Percentiles rank a stretch among this genome's conserved stretches.
These are phyloP conservation scores for Amazona guildingii DNA, from an alignment of 2,113 vertebrate genomes.

Conservation along the genomic window DNA sequence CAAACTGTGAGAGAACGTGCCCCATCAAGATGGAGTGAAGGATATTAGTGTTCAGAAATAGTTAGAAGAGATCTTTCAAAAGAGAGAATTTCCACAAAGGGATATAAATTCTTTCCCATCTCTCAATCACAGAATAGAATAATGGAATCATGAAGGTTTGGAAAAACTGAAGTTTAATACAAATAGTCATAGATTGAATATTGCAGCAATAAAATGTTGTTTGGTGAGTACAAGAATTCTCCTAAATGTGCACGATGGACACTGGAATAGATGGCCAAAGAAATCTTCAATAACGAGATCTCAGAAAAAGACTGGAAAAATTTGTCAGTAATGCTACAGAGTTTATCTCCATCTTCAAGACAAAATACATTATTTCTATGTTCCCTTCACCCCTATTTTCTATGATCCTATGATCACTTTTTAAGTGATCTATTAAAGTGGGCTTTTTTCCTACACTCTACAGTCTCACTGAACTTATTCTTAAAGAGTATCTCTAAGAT, in stretches of 20 bases:
- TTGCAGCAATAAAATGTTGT: not conserved
- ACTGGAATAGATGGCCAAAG: not conserved
- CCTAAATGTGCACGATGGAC: not conserved
- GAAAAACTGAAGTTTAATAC: not conserved
- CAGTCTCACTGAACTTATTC: not conserved
- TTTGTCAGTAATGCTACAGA: not conserved
- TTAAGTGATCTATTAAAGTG: not conserved
- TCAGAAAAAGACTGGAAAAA: not conserved
- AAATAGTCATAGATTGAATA: not conserved
- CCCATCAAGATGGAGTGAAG: not conserved
- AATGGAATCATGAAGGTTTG: not conserved
- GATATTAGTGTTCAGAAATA: not conserved
- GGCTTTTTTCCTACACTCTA: not conserved
- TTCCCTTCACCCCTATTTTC: not conserved
- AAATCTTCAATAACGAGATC: not conserved
- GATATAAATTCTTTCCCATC: not conserved
- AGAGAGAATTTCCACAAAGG: not conserved
- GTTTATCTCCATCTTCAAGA: not conserved
- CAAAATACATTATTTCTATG: not conserved
- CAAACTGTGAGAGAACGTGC: not conserved
- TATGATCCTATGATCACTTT: not conserved
- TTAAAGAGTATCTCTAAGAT: not conserved
- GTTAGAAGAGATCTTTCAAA: not conserved
- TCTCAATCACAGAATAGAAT: not conserved
- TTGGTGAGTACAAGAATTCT: not conserved